These are phyloP conservation scores for Pteronura brasiliensis DNA, from an alignment of 2,113 vertebrate genomes.

Conservation along the genomic window DNA sequence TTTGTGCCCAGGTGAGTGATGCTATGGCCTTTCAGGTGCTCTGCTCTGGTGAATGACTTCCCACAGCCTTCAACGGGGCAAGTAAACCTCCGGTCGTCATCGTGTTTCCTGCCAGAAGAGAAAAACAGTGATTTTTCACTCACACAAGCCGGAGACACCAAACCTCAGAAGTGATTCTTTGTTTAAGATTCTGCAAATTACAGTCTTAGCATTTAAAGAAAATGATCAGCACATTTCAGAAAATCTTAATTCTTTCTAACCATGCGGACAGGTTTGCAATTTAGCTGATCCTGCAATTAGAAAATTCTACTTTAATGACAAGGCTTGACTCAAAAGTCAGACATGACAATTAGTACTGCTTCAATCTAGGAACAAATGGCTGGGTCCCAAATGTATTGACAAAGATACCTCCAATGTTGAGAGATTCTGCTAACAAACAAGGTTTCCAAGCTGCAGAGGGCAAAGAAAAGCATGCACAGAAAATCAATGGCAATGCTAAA, in stretches of 20 bases:
- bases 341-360: neutral
- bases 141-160: neutral
- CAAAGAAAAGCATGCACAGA: neutral
- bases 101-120: conserved; percentile 89
- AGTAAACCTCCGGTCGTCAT: conserved; percentile 95
- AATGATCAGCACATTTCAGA: neutral
- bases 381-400: neutral
- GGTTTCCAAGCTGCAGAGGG: neutral
- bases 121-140: neutral
- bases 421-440: neutral
- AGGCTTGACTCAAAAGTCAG: neutral
- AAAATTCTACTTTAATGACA: neutral
- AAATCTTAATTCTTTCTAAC: neutral
- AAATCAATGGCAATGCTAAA: neutral
- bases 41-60: conserved; percentile 97
- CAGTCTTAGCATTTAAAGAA: neutral
- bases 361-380: neutral
- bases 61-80: conserved; percentile 96
- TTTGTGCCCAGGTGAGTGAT: conserved; percentile 98
- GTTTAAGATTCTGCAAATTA: neutral
- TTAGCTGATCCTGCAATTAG: neutral
- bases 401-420: neutral
- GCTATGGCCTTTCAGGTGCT: conserved; percentile 98
- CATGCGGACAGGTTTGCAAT: neutral
- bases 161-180: neutral